These are phyloP conservation scores for Dryas iulia DNA, from an alignment of 1,140 invertebrate genomes.

Conservation along the genomic window DNA sequence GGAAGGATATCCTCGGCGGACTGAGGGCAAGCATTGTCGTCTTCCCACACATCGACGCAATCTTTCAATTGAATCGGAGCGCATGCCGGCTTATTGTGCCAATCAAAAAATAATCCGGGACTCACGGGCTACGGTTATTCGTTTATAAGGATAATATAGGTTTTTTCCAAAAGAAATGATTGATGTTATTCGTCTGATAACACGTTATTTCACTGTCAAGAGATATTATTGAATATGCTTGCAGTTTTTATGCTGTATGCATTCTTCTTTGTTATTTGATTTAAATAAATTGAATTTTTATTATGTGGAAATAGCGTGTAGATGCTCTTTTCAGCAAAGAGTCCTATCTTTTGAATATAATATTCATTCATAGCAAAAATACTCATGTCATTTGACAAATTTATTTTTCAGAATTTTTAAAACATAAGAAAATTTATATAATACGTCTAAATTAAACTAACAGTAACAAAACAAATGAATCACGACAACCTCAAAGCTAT, in stretches of 20 bases:
- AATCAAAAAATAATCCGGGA: slow-evolving; percentile 74
- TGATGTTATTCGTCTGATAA: not conserved
- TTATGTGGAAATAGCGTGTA: too few species aligned
- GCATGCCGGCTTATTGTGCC: slow-evolving; percentile 66
- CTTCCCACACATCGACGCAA: slow-evolving; percentile 71
- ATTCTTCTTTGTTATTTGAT: too few species aligned
- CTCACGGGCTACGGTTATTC: slow-evolving; percentile 33
- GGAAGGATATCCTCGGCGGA: slow-evolving; percentile 72
- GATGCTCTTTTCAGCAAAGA: too few species aligned
- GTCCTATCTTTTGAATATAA: too few species aligned
- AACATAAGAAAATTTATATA: not conserved
- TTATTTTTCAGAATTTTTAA: too few species aligned
- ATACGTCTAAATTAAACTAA: not conserved
- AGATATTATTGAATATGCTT: not conserved
- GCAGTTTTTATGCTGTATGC: too few species aligned
- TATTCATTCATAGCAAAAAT: too few species aligned
- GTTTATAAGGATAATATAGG: slow-evolving; percentile 21
- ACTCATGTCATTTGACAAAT: too few species aligned
- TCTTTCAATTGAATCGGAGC: slow-evolving; percentile 73
- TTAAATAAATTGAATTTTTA: too few species aligned
- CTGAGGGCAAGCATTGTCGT: slow-evolving; percentile 68
- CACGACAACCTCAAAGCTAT: slow-evolving; percentile 7
- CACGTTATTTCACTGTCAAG: not conserved
- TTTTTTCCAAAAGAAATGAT: slow-evolving; percentile 8
- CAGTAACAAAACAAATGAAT: not conserved